A percentile compares a stretch with the other conserved stretches of the same genome.
Evolutionary conservation across 2,113 vertebrate species (phyloP).

Genomic region (Lipotes vexillifer): DNA sequence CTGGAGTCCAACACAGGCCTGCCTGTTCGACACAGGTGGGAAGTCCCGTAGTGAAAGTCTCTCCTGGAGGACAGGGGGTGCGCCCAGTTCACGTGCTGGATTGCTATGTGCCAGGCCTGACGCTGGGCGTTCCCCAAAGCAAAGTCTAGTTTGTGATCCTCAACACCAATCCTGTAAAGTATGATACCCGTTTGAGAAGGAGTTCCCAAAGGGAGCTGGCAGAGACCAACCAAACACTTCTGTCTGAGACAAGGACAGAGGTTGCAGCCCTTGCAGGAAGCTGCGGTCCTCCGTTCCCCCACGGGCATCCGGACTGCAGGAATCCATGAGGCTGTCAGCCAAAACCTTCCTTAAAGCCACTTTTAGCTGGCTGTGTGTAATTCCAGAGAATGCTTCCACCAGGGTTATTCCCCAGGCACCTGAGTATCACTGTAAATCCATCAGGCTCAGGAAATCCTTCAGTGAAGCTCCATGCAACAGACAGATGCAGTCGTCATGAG

Average conservation of each 20-base stretch:
- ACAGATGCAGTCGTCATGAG: neutral
- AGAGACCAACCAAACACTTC: neutral
- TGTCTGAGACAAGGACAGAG: neutral
- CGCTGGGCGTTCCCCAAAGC: neutral
- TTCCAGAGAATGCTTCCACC: neutral
- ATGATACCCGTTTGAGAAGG: neutral
- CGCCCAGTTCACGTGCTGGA: neutral
- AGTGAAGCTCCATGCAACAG: neutral
- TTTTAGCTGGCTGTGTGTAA: neutral
- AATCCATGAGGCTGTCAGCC: neutral
- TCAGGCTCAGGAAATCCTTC: conserved; percentile 49
- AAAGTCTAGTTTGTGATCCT: neutral
- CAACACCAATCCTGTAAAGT: neutral
- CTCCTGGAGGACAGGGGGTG: neutral
- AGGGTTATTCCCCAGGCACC: neutral
- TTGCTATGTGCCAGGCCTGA: neutral
- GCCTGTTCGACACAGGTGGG: neutral
- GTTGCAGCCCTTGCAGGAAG: neutral
- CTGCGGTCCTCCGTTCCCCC: neutral
- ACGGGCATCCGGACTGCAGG: neutral
- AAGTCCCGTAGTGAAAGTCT: neutral
- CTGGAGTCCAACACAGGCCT: neutral
- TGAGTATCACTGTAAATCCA: neutral
- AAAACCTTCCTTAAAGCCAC: neutral
- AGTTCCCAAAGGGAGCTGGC: neutral